Evolutionary conservation across 2,888 invertebrate genomes (phyloP).

Genomic region (Drosophila neoperkinsi): DNA sequence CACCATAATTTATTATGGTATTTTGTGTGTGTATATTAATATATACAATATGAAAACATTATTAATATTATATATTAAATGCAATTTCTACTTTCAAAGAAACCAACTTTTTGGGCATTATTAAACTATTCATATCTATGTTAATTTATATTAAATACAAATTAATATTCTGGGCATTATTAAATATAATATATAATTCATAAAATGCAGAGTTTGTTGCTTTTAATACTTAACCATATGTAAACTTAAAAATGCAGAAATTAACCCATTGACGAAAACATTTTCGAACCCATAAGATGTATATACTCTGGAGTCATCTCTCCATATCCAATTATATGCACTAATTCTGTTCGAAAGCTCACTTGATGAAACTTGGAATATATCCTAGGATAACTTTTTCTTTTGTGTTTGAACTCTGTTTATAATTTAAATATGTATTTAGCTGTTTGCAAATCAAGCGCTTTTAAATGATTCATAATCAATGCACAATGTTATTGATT

Average conservation of each 20-base stretch:
- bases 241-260: background rate
- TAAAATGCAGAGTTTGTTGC: background rate
- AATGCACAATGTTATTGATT: background rate
- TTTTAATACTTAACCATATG: background rate
- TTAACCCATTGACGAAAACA: background rate
- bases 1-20: slow-evolving; percentile 6
- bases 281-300: background rate
- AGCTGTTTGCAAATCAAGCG: background rate
- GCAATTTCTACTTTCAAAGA: background rate
- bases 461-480: background rate
- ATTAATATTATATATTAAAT: background rate
- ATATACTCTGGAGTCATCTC: background rate
- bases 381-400: background rate
- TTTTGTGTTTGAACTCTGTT: background rate
- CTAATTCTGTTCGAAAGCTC: accelerated
- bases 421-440: background rate
- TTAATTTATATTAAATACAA: too few species aligned
- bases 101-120: background rate
- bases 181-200: background rate
- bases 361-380: background rate
- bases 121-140: background rate
- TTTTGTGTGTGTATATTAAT: slow-evolving; percentile 3
- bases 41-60: background rate
- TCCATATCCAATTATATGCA: background rate
- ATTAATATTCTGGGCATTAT: background rate